Base-by-base conservation (phyloP, 2,113 vertebrate species). In the Pomatostomus ruficeps region DNA sequence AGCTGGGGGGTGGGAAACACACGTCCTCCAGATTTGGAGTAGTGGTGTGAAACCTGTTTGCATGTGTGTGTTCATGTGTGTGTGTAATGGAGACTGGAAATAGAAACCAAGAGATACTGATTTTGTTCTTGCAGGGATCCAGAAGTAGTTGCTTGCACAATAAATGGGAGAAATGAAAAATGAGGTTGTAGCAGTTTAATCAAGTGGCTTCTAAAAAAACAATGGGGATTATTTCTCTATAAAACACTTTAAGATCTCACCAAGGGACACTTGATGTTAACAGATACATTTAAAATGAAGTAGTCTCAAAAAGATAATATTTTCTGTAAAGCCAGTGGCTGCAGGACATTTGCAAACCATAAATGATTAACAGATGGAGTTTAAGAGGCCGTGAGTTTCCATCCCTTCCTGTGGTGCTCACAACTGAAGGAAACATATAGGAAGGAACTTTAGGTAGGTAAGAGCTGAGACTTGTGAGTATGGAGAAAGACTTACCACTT, bases 151-250 rank as follows among this genome's bases (percentile, higher is more conserved):
- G 9, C 10, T 49, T 76, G 54, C 49, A 45, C 71, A 83, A 74
- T 42, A 83, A 82, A 76, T 24, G 14, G 38, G 36, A 66, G 49
- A 93, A 88, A 52, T 55, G 65, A 80, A 90, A 95, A 80, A 88
- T 46, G 5, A 29, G 42, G 40, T 31, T 80, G 36, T 40, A 85
- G 45, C 28, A 73, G 10, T 95, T 88, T 61, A 57, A 93, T 73
- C 66, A 85, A 83, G 33, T 46, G 21, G 5, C 36, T 83, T 59
- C 35, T 86, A 18, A 83, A 73, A 73, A 88, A 43, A 49, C 10
- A n/a, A 33, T 7, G 19, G 23, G 14, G 12, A 22, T 80, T 85
- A 70, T 90, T 88, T 83, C 62, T 68, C 42, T 65, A 33, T 70
- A 54, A 91, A 93, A 66, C n/a, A 43, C 9, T 68, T 10, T 7